Base-by-base conservation (phyloP, 2,888 invertebrate genomes). In the Dryococelus australis region DNA sequence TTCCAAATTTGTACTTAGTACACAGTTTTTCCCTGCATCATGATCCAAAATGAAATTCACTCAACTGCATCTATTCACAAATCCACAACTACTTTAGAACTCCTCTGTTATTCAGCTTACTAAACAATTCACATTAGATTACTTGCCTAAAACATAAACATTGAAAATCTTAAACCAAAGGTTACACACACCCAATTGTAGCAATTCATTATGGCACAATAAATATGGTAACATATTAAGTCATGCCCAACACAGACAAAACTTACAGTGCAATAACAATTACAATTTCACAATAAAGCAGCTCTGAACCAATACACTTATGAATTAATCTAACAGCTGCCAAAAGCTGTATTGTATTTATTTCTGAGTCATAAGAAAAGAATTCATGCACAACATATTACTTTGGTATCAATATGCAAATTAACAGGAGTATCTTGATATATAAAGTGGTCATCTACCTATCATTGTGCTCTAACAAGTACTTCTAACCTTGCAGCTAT, bases 1-100 rank as follows among this genome's bases (percentile, higher is more conserved):
- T n/a, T 65, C 65, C 65, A 65, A 65, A 65, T 65, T 65, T 65
- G 65, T 65, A 65, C 65, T 65, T 24, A 16, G 65, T 65, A 65
- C 65, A 65, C 10, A 65, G 20, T 65, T 65, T 65, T 65, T 65
- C n/a, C 16, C 65, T n/a, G n/a, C 8, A 24, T 65, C n/a, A 24
- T 8, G 24, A 12, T 65, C 65, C 8, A 20, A 65, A 65, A 16
- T 16, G 8, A 65, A 65, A 10, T 9, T 65, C 10, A 65, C n/a
- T 16, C 8, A 65, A 10, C n/a, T 24, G 65, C 8, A 35, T 4
- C 35, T 35, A 35, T 35, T 35, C 35, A 35, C 35, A 35, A 8
- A 65, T 16, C 8, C 65, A 24, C 24, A 65, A 8, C 65, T 24
- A 65, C 8, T 20, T 24, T 47, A 47, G 8, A 16, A 13, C 47